Conservation (phyloP, 35 echinoderm and acorn worm species). For the Lytechinus pictus region DNA sequence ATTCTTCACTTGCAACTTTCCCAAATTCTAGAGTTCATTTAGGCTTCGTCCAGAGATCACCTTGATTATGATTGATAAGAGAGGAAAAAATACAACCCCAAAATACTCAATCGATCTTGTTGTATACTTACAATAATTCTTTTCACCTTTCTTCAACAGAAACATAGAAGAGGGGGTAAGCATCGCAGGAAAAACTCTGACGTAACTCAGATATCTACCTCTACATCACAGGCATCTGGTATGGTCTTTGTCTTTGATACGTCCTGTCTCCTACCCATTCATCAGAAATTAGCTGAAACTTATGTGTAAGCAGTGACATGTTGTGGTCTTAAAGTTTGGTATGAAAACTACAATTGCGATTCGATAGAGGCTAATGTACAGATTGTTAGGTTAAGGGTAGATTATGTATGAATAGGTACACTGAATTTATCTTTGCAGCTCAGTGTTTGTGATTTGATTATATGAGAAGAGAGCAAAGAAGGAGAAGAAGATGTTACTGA, state of each 20-base stretch:
- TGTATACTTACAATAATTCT: neutral
- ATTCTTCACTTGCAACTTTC: too few species aligned
- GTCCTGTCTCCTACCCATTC: constrained; percentile 77
- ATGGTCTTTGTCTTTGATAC: constrained; percentile 73
- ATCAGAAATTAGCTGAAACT: constrained; percentile 81
- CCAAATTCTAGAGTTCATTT: too few species aligned
- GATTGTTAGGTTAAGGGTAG: neutral
- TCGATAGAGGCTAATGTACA: neutral
- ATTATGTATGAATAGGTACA: neutral
- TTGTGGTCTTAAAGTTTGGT: neutral
- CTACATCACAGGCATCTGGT: neutral
- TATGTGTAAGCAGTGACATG: constrained; percentile 63
- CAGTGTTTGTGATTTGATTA: neutral
- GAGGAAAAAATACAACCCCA: too few species aligned
- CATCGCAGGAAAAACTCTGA: constrained; percentile 79
- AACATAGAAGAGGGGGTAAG: constrained; percentile 66
- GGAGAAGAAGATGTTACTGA: neutral
- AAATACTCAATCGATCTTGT: neutral
- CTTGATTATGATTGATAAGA: too few species aligned
- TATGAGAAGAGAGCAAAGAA: neutral
- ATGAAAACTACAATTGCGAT: neutral
- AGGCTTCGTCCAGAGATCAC: too few species aligned
- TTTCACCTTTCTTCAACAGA: constrained; percentile 48
- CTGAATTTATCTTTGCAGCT: neutral
- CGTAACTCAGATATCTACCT: neutral